Evolutionary conservation across 2,888 invertebrate genomes (phyloP), one percentile per base, ranked within the genome.

Genomic region (Polydrusus tereticollis): DNA sequence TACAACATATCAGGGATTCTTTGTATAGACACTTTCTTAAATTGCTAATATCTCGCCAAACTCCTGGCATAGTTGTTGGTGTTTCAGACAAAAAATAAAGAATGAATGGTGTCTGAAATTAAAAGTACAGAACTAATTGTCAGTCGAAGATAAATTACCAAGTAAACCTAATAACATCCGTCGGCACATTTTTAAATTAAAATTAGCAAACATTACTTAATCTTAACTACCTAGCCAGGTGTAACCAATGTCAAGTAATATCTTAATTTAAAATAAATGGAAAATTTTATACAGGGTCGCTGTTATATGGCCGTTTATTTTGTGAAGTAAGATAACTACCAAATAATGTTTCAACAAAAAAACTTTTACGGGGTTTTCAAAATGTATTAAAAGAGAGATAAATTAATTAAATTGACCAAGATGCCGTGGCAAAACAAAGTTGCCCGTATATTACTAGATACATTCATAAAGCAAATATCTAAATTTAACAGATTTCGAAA

Each of bases 201-300:
- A 59, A 59, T 59, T 59, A 59, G 59, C 38, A 43, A 59, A 43
- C 59, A 59, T 59, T 59, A 59, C 59, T 59, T 59, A 59, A 59
- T 59, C n/a, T 23, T 43, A 59, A 59, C 59, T 59, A 59, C 58
- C 43, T 41, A 58, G 58, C 38, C 59, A 59, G 59, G 59, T 59
- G 59, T 59, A 41, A 26, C 41, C 59, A 59, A 59, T 59, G 59
- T 59, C 59, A 59, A 59, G 58, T 36, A 16, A 59, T 20, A 59
- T 14, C 52, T 55, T 55, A 29, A 55, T 55, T 29, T 29, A 55
- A 29, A 26, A 29, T 55, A 55, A 29, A 29, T 16, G 52, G 0
- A 41, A 41, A 6, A 36, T 16, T 16, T 41, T 41, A 4, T 16
- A 16, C 14, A 38, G 33, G 2, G 3, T 33, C n/a, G n/a, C n/a